Conservation (phyloP, 2,888 invertebrate species). For the Ectropis crepuscularia region DNA sequence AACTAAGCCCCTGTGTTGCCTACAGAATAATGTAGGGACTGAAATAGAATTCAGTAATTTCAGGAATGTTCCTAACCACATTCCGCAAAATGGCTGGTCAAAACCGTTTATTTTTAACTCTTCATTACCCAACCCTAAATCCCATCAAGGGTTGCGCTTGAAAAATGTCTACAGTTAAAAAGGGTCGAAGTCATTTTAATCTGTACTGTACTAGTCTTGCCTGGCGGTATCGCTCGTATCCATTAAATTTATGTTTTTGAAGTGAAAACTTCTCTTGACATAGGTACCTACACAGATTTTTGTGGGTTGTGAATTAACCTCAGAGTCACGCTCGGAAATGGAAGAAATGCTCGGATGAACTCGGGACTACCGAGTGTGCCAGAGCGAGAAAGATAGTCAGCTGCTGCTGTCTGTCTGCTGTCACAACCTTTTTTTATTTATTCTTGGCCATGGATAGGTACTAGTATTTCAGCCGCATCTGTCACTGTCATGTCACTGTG, state of each 20-base stretch:
- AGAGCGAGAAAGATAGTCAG: no score
- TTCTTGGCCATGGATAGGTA: no score
- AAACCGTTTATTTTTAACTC: slow-evolving; percentile 20
- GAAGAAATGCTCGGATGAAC: no score
- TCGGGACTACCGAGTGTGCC: no score
- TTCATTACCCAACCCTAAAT: slow-evolving; percentile 13
- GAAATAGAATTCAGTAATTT: neutral
- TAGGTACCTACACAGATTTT: neutral
- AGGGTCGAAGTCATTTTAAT: slow-evolving; percentile 10
- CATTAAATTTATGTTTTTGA: neutral
- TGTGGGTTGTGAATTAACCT: no score
- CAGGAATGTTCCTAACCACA: neutral
- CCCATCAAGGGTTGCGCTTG: slow-evolving; percentile 9
- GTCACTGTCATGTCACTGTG: no score
- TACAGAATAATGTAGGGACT: no score
- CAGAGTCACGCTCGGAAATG: no score
- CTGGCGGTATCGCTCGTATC: neutral
- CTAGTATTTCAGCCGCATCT: no score
- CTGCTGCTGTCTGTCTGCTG: no score
- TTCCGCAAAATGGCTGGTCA: slow-evolving; percentile 2
- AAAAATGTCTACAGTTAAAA: slow-evolving; percentile 25
- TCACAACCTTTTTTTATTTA: neutral
- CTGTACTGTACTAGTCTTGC: neutral
- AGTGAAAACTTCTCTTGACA: no score
- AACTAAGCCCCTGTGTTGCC: no score